phyloP scores from a whole-genome alignment of 1,140 invertebrate species.

The Drosophila guanche region DNA sequence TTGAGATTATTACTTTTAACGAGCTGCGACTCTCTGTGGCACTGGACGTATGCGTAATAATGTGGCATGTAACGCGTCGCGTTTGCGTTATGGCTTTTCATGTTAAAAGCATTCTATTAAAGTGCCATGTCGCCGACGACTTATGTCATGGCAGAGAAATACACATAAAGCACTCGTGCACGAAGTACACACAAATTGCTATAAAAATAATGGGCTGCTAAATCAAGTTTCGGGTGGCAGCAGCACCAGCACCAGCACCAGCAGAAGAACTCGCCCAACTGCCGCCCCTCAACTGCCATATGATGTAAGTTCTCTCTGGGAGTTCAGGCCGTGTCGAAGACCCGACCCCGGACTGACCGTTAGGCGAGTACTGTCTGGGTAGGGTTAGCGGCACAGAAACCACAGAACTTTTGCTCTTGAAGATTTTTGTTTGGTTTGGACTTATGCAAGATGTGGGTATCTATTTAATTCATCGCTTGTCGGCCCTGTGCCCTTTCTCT shows the following conservation, averaged over 20 bases:
- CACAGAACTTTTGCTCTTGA: too few species aligned
- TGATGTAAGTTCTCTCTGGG: conserved; percentile 43
- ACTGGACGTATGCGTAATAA: conserved; percentile 48
- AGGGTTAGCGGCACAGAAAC: conserved; percentile 31
- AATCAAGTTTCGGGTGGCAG: conserved; percentile 54
- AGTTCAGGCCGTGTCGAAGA: conserved; percentile 40
- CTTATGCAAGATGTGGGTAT: conserved; percentile 22
- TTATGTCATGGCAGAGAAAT: conserved; percentile 64
- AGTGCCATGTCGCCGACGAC: conserved; percentile 37
- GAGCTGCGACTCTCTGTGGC: conserved; percentile 45
- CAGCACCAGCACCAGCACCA: not conserved
- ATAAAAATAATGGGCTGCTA: conserved; percentile 51
- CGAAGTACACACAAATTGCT: conserved; percentile 40
- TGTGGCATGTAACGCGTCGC: conserved; percentile 51
- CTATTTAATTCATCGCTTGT: conserved; percentile 4
- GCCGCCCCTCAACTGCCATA: conserved; percentile 1
- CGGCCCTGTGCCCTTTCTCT: conserved; percentile 42
- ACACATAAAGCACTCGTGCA: conserved; percentile 37
- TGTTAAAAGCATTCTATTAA: conserved; percentile 72
- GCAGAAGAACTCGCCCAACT: conserved; percentile 40
- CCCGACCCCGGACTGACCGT: conserved; percentile 24
- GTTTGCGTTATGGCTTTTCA: conserved; percentile 60
- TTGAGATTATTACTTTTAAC: conserved; percentile 70
- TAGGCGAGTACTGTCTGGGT: conserved; percentile 12
- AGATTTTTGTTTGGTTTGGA: not conserved